Evolutionary conservation across 2,888 invertebrate species (phyloP), one percentile per base, ranked within the genome.

Genomic region (Nectonema munidae): DNA sequence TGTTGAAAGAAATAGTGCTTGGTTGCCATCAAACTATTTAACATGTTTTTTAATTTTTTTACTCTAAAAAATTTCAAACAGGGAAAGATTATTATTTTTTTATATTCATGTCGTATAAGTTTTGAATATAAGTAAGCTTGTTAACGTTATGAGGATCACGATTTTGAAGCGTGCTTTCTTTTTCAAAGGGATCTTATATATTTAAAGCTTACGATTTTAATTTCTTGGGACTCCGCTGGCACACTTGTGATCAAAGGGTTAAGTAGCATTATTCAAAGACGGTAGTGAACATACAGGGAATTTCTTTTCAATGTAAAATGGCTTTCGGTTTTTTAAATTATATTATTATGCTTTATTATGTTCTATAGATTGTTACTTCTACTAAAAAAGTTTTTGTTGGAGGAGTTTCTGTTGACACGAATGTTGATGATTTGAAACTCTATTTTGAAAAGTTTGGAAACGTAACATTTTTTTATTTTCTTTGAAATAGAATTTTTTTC

Each of bases 371-470:
- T 81, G 81, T 89, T 61, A 86, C 86, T 65, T 74, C 81, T 67
- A 95, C 89, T 66, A 95, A 89, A 72, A 95, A 95, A 67, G 86
- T 95, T 65, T 95, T 95, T 66, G 86, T 95, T 57, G 95, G 95
- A 52, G 95, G 95, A 56, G 68, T 95, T 53, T 89, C 89, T 54
- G 86, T 89, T 56, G 79, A 83, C 56, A 89, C 89, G 57, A 95
- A 89, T 55, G 69, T 89, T 58, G 89, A 95, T 63, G 89, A 95
- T 61, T 83, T 95, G 59, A 89, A 86, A 68, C 77, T 75, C 63
- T 95, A 95, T 65, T 95, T 95, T 64, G 81, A 83, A 64, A 81
- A 86, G 62, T 89, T 81, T 61, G 89, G 89, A 62, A 77, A 81
- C 73, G 89, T 95, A 61, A 73, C 76, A 67, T 37, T n/a, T 21